Conservation (phyloP, 2,113 vertebrate genomes). For the Hipposideros armiger region DNA sequence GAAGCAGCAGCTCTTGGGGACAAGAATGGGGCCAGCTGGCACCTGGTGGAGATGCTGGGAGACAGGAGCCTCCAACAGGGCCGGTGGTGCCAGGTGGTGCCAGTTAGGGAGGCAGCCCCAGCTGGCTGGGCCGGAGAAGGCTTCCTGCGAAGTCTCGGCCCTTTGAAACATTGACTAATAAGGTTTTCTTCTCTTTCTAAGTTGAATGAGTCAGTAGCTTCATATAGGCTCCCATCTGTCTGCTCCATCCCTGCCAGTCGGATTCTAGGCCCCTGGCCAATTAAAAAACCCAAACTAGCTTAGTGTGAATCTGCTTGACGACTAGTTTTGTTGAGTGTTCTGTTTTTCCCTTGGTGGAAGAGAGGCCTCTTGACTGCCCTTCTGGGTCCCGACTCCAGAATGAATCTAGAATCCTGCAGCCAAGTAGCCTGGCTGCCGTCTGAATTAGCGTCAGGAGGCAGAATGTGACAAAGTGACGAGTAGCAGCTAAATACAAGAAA, state of each 20-base stretch:
- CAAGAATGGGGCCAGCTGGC: rapidly evolving
- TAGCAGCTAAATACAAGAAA: rapidly evolving
- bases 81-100: not conserved
- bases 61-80: not conserved
- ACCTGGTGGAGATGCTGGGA: not conserved
- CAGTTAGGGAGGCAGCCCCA: slow-evolving; percentile 4
- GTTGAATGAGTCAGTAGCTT: slow-evolving; percentile 82
- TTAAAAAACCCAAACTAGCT: slow-evolving; percentile 54
- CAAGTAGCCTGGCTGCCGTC: not conserved
- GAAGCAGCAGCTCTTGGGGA: not conserved
- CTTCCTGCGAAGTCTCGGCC: slow-evolving; percentile 66
- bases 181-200: slow-evolving; percentile 74
- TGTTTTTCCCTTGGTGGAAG: not conserved
- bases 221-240: slow-evolving; percentile 86
- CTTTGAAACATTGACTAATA: slow-evolving; percentile 72
- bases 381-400: not conserved
- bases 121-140: slow-evolving; percentile 10
- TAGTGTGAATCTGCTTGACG: slow-evolving; percentile 38
- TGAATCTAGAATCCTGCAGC: not conserved
- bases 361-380: slow-evolving; percentile 62
- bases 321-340: not conserved
- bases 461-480: rapidly evolving
- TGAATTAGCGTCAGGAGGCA: not conserved
- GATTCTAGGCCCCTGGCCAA: slow-evolving; percentile 83
- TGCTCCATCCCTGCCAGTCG: slow-evolving; percentile 72